Conservation (phyloP, 2,113 vertebrate genomes). For the Microcebus jonahi region DNA sequence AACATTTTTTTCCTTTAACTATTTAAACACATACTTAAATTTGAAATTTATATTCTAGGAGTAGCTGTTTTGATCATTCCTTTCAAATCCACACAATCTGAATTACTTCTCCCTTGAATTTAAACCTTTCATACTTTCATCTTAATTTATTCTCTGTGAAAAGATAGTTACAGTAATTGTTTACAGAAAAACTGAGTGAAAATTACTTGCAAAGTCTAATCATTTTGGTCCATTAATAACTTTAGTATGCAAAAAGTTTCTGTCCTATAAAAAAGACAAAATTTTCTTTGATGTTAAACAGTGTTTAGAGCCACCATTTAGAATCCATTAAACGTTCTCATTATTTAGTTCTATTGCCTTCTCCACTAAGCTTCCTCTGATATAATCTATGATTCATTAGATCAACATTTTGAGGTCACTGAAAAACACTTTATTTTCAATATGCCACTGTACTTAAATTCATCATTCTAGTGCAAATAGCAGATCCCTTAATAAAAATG, state of each 20-base stretch:
- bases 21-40: constrained; percentile 2
- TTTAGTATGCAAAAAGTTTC: constrained; percentile 16
- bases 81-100: constrained; percentile 9
- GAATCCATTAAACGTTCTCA: constrained; percentile 35
- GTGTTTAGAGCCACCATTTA: constrained; percentile 5
- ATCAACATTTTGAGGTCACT: constrained; percentile 64
- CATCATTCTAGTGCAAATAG: constrained; percentile 74
- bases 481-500: constrained; percentile 79
- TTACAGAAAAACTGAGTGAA: constrained; percentile 14
- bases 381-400: constrained; percentile 62
- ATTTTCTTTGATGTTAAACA: constrained; percentile 36
- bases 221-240: neutral
- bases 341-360: constrained; percentile 21
- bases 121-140: neutral
- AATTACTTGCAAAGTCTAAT: constrained; percentile 7
- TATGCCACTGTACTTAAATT: constrained; percentile 64
- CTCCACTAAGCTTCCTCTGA: neutral
- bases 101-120: constrained; percentile 8
- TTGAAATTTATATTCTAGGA: constrained; percentile 18
- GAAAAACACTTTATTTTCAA: constrained; percentile 68
- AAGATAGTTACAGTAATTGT: neutral
- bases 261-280: neutral
- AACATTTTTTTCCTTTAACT: neutral
- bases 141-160: neutral
- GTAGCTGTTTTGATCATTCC: neutral